A percentile compares a stretch with the other conserved stretches of the same genome.
phyloP scores from a whole-genome alignment of 1,140 invertebrate species.

The Apis dorsata region DNA sequence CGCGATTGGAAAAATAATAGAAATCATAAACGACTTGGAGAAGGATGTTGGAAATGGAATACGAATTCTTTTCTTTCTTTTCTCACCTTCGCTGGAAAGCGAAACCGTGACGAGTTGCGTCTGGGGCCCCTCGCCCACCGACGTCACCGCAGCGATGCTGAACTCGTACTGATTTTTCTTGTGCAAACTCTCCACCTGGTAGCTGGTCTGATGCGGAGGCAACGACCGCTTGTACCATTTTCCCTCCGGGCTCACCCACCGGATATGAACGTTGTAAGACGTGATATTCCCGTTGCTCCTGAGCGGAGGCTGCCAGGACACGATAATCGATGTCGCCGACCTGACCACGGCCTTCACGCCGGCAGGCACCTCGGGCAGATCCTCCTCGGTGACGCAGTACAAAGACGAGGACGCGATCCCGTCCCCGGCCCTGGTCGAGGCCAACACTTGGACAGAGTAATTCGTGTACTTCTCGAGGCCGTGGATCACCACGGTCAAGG shows the following conservation, averaged over 20 bases:
- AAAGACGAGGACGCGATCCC: conserved; percentile 90
- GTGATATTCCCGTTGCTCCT: conserved; percentile 82
- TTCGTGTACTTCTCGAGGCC: conserved; percentile 92
- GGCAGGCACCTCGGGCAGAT: conserved; percentile 92
- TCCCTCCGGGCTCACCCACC: conserved; percentile 72
- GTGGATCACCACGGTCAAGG: conserved; percentile 84
- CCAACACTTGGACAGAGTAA: conserved; percentile 92
- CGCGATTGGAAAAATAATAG: too few species aligned
- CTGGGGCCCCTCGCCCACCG: conserved; percentile 89
- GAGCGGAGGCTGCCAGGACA: conserved; percentile 87
- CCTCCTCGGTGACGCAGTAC: conserved; percentile 94
- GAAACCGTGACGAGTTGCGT: conserved; percentile 88
- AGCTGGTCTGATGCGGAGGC: conserved; percentile 77
- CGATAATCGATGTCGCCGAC: conserved; percentile 90
- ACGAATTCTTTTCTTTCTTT: too few species aligned
- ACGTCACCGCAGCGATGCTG: conserved; percentile 88
- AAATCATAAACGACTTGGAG: too few species aligned
- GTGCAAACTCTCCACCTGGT: conserved; percentile 79
- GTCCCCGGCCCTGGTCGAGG: conserved; percentile 93
- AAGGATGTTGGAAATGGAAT: too few species aligned
- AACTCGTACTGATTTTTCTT: conserved; percentile 82
- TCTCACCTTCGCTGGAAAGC: conserved; percentile 87
- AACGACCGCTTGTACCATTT: conserved; percentile 75
- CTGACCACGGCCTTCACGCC: conserved; percentile 93
- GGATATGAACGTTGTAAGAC: conserved; percentile 80